A percentile compares a stretch with the other conserved stretches of the same genome.
These are phyloP conservation scores for Eulemur coronatus DNA, from an alignment of 2,797 vertebrate genomes.

Conservation along the genomic window DNA sequence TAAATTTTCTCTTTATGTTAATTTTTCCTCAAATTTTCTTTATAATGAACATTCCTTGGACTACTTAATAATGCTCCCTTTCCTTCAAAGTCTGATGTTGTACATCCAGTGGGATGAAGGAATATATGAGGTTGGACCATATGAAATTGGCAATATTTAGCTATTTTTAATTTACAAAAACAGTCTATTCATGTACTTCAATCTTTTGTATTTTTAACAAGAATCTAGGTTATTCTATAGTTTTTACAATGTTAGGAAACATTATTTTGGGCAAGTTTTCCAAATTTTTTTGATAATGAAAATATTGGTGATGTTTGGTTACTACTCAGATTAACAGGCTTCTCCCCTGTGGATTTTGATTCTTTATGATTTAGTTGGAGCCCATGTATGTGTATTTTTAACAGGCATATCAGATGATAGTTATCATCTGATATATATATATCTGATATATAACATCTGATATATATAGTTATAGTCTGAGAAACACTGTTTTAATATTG, in stretches of 20 bases:
- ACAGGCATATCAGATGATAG: background rate
- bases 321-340: background rate
- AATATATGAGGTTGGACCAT: background rate
- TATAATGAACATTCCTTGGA: background rate
- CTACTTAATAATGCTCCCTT: background rate
- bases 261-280: background rate
- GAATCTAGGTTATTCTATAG: background rate
- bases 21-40: background rate
- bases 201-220: background rate
- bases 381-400: background rate
- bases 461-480: background rate
- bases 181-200: background rate
- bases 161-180: background rate
- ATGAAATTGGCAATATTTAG: background rate
- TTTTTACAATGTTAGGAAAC: background rate
- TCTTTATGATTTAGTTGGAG: background rate
- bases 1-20: background rate
- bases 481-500: background rate
- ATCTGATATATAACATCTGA: too few species aligned
- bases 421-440: background rate
- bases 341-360: background rate
- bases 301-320: background rate
- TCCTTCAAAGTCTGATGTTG: background rate
- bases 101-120: background rate
- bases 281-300: background rate